These are phyloP conservation scores for Aptenodytes patagonicus DNA, from an alignment of 2,113 vertebrate genomes.

Conservation along the genomic window DNA sequence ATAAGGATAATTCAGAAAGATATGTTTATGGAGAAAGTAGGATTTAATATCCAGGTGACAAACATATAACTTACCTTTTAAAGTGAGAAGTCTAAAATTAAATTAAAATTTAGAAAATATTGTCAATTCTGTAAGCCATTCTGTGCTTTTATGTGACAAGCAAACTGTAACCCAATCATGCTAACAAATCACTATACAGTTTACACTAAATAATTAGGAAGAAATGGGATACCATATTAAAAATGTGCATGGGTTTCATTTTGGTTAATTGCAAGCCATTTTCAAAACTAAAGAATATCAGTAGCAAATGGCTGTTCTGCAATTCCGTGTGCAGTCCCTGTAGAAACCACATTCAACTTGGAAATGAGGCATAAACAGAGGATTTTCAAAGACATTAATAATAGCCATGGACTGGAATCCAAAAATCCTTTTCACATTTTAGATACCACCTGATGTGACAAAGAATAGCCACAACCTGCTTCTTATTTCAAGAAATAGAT, in stretches of 20 bases:
- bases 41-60: background rate
- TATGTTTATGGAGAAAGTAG: background rate
- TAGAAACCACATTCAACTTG: background rate
- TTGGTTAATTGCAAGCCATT: background rate
- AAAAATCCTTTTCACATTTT: background rate
- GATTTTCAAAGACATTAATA: background rate
- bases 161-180: background rate
- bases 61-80: background rate
- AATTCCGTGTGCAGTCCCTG: background rate
- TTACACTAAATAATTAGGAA: background rate
- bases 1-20: conserved; percentile 6
- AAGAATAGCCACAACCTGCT: background rate
- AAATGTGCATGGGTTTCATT: background rate
- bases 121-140: background rate
- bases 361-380: background rate
- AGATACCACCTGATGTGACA: background rate
- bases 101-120: background rate
- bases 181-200: background rate
- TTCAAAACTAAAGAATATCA: background rate
- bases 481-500: background rate
- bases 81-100: background rate
- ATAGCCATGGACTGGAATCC: background rate
- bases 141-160: background rate
- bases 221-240: background rate
- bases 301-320: background rate